Base-by-base conservation (phyloP, 1,140 invertebrate genomes). In the Zaprionus ghesquierei region DNA sequence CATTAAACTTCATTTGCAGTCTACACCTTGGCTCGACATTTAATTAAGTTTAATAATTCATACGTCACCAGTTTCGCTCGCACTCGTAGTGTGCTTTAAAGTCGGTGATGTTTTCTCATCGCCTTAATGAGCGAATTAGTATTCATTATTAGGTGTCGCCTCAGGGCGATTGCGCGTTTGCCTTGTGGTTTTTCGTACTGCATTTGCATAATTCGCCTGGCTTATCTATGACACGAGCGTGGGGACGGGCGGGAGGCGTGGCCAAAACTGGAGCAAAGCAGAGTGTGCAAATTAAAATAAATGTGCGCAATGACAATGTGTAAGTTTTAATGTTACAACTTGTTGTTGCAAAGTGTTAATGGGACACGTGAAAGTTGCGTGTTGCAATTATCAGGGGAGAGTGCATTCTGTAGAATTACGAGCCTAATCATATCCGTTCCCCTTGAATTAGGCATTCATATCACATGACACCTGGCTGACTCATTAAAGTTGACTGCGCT, bases 11-110 rank as follows among this genome's bases (percentile, higher is more conserved):
- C 75, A 69, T 77, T 69, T 77, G 29, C 63, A 75, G 54, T 65
- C 58, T 65, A n/a, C 13, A 10, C 41, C 49, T 50, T 20, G 25
- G 13, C 18, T 46, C 44, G 3, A 50, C 79, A 84, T 81, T 89
- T 89, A 89, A 89, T 89, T 84, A 89, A 79, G 75, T 89, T 89
- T 89, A 89, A 89, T 89, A 89, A 89, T 89, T 89, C 74, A 89
- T 71, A 69, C 71, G 63, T 64, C 23, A 56, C 49, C 13, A n/a
- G 49, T 51, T 3, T 49, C 41, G 8, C n/a, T 44, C 41, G 0
- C n/a, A 9, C 20, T 46, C 20, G 50, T n/a, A 59, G 66, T 76
- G 79, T 46, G 5, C 41, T 46, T 22, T 22, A 22, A 46, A 46
- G 41, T 46, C 41, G 41, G 15, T 20, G 41, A 89, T 86, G 81